phyloP scores from a whole-genome alignment of 2,113 vertebrate species.

The Vulpes lagopus region DNA sequence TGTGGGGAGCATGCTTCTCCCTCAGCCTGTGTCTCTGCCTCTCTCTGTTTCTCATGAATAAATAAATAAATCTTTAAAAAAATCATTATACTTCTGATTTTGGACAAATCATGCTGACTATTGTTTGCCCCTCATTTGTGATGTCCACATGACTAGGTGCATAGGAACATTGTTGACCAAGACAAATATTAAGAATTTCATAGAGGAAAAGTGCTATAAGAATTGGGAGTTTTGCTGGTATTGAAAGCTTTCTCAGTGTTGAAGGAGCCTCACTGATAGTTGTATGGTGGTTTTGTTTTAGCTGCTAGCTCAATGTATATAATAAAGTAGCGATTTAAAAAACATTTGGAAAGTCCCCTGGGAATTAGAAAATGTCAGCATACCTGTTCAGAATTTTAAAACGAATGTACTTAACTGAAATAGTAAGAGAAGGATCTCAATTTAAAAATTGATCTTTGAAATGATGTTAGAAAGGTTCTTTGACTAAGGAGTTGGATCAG shows the following conservation, averaged over 20 bases:
- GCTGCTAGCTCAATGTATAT: not conserved
- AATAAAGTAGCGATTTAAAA: not conserved
- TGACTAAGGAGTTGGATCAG: not conserved
- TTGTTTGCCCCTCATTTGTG: not conserved
- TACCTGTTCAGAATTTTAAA: not conserved
- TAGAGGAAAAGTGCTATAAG: not conserved
- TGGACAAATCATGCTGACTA: not conserved
- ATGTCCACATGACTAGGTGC: not conserved
- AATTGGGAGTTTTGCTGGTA: not conserved
- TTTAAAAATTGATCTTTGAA: constrained; percentile 2
- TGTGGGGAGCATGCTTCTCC: too few species aligned
- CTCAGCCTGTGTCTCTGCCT: too few species aligned
- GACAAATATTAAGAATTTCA: not conserved
- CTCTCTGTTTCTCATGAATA: too few species aligned
- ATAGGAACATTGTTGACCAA: not conserved
- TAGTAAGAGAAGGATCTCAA: not conserved
- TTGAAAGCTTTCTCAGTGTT: not conserved
- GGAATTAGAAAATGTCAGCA: not conserved
- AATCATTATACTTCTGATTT: not conserved
- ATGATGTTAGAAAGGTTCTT: not conserved
- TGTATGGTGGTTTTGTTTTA: not conserved
- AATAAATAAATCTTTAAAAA: not conserved
- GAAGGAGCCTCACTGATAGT: not conserved
- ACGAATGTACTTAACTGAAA: not conserved
- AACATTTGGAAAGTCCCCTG: not conserved